These are phyloP conservation scores for Acanthacorydalis orientalis DNA, from an alignment of 2,888 invertebrate genomes.

Conservation along the genomic window DNA sequence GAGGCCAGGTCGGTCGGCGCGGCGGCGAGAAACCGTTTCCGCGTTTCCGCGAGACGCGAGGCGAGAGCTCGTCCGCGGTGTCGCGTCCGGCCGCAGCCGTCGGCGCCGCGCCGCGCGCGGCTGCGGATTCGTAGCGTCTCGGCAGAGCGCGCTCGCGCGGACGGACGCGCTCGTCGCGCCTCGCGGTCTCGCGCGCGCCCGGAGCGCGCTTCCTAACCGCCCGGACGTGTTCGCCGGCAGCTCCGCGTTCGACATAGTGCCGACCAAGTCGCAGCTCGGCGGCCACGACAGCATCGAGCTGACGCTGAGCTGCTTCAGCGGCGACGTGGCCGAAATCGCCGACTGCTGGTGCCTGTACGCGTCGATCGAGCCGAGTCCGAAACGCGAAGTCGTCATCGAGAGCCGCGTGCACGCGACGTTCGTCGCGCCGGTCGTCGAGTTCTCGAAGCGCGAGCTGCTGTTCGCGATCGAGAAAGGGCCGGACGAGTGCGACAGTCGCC, in stretches of 20 bases:
- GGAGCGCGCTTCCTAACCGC: too few relatives aligned
- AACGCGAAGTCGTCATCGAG: slow-evolving; percentile 32
- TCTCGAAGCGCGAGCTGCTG: slow-evolving; percentile 29
- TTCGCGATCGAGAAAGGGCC: slow-evolving; percentile 34
- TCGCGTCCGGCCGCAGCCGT: too few relatives aligned
- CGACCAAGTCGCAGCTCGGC: neutral
- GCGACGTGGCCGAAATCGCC: slow-evolving; percentile 26
- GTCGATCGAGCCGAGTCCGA: slow-evolving; percentile 32
- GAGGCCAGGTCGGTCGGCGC: neutral
- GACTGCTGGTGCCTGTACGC: slow-evolving; percentile 43
- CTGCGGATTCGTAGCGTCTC: too few relatives aligned
- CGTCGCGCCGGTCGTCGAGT: slow-evolving; percentile 36
- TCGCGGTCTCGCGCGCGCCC: too few relatives aligned
- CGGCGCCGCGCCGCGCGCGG: too few relatives aligned
- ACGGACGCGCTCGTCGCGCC: too few relatives aligned
- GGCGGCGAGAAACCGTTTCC: too few relatives aligned
- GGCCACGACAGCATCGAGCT: slow-evolving; percentile 25
- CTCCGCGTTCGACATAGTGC: neutral
- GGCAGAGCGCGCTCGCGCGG: too few relatives aligned
- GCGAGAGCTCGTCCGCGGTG: too few relatives aligned
- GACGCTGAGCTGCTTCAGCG: slow-evolving; percentile 24
- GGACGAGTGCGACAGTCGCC: slow-evolving; percentile 27
- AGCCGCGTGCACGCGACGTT: slow-evolving; percentile 36
- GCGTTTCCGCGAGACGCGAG: too few relatives aligned
- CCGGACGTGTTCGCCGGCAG: too few relatives aligned